Evolutionary conservation across 2,113 vertebrate species (phyloP).

Genomic region (Xyrauchen texanus): DNA sequence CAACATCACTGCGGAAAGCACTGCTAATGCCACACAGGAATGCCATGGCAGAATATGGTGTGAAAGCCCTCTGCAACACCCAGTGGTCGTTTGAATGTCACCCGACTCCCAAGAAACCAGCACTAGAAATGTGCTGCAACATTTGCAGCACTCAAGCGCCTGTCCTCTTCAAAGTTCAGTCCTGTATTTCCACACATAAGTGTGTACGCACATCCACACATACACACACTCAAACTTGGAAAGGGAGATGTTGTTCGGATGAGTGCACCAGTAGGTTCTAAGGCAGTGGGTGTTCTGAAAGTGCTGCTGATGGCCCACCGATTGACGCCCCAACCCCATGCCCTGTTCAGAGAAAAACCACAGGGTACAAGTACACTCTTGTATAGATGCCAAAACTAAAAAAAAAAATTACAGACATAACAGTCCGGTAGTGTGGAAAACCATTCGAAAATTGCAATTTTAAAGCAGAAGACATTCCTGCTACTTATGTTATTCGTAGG

Average conservation of each 20-base stretch:
- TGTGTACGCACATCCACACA: background rate
- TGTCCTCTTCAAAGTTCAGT: constrained; percentile 13
- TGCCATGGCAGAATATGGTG: constrained; percentile 35
- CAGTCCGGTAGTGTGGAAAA: background rate
- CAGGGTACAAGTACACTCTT: constrained; percentile 1
- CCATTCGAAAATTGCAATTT: background rate
- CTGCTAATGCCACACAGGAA: constrained; percentile 52
- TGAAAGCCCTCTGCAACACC: background rate
- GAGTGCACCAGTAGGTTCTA: background rate
- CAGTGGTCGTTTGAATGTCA: background rate
- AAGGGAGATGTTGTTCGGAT: background rate
- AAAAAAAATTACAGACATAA: background rate
- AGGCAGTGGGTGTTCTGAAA: constrained; percentile 9
- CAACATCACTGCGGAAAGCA: constrained; percentile 44
- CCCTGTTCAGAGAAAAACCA: constrained; percentile 8
- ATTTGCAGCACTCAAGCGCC: background rate
- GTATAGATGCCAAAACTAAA: background rate
- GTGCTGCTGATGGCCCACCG: background rate
- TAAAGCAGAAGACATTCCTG: too few species aligned
- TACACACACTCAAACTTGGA: background rate
- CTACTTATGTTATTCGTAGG: too few species aligned
- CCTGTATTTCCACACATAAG: background rate
- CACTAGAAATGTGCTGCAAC: background rate
- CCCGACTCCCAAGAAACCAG: background rate
- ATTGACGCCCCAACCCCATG: background rate